Evolutionary conservation across 1,140 invertebrate species (phyloP).

Genomic region (Ceratina australensis): DNA sequence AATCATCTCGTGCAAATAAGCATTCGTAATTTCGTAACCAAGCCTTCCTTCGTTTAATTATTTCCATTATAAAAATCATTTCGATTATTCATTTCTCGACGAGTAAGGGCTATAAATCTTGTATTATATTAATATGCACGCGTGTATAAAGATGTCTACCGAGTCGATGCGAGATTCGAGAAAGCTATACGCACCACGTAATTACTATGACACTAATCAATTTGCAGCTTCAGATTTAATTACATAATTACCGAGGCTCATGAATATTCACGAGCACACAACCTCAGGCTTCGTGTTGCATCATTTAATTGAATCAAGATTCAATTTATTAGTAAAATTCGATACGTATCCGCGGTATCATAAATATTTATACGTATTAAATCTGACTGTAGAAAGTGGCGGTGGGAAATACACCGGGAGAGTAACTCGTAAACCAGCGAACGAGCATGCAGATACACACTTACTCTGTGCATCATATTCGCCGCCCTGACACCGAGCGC

Average conservation of each 20-base stretch:
- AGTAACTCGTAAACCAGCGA: conserved; percentile 17
- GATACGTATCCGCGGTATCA: neutral
- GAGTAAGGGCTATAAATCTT: too few relatives aligned
- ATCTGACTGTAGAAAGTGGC: neutral
- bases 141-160: neutral
- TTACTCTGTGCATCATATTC: neutral
- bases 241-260: conserved; percentile 9
- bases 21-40: neutral
- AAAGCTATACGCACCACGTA: neutral
- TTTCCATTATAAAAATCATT: too few relatives aligned
- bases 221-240: conserved; percentile 11
- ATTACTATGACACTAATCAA: conserved; percentile 8
- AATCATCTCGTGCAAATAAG: neutral
- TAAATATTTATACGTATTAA: neutral
- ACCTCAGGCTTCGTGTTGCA: neutral
- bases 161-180: too few relatives aligned
- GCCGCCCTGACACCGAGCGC: conserved; percentile 7
- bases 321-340: conserved; percentile 1
- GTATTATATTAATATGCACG: neutral
- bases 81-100: too few relatives aligned
- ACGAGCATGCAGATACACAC: neutral
- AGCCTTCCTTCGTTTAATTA: too few relatives aligned
- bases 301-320: neutral
- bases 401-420: neutral
- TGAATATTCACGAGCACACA: conserved; percentile 24